Evolutionary conservation across 1,140 invertebrate species (phyloP), one percentile per base, ranked within the genome.

Genomic region (Ceratoteleas bidentatus): DNA sequence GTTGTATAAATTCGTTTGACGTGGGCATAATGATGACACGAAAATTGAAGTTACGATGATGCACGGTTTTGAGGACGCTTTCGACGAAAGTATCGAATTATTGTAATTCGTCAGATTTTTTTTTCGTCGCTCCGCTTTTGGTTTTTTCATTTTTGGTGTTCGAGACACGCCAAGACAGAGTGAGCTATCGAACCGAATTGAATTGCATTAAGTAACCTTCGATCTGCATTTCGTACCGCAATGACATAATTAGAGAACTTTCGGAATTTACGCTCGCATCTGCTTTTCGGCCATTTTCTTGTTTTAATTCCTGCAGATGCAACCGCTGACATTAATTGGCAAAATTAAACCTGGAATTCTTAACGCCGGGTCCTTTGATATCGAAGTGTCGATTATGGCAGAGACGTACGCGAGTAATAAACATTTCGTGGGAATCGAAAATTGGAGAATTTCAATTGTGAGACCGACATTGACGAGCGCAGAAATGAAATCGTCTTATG

Each of bases 181-280:
- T 24, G 24, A 24, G 24, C 24, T 24, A 24, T 43, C 40, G 40
- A n/a, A 9, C 6, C 40, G 40, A 43, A 43, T 38, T 64, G 50
- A 52, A 64, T 64, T 64, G 47, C 45, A 16, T 38, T 52, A 38
- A 52, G 24, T 52, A 38, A 50, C 43, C 2, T 32, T 52, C 47
- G 14, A 64, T 64, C 4, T 24, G 24, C 24, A 24, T 24, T 24
- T 24, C 24, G 24, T 24, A 24, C 24, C 24, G 24, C 24, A 64
- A 64, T 52, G 33, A 64, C 32, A 64, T 52, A 64, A 64, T 64
- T 64, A 64, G 47, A 16, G 47, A 64, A 64, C 50, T 64, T 64
- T 52, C 14, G 16, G 32, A 52, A 52, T 52, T 32, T 14, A 60
- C 24, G 9, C 15, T 43, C 8, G 2, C 57, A 45, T 45, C 57